Percentiles rank a stretch among this genome's conserved stretches.
Conservation (phyloP, 1,140 invertebrate species). For the Macrobrachium rosenbergii region DNA sequence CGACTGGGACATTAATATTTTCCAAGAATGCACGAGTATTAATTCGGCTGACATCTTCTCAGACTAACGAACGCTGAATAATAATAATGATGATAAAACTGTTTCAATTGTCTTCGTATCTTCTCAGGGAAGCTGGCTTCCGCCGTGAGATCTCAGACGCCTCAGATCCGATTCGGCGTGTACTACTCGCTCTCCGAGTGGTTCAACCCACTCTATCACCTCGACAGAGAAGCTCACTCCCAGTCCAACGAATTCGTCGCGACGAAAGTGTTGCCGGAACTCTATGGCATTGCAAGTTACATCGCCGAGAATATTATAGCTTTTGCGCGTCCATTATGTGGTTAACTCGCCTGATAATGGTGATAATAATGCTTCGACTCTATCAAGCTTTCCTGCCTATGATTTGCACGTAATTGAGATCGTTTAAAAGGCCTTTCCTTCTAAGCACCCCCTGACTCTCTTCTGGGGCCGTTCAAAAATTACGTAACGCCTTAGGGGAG, state of each 20-base stretch:
- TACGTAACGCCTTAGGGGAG: too few species aligned
- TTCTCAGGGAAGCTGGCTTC: slow-evolving; percentile 53
- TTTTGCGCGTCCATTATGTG: neutral
- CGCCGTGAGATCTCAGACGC: slow-evolving; percentile 27
- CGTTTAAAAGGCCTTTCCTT: too few species aligned
- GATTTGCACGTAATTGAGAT: too few species aligned
- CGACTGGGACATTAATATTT: too few species aligned
- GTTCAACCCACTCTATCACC: slow-evolving; percentile 88
- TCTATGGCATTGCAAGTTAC: slow-evolving; percentile 72
- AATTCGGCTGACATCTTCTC: neutral
- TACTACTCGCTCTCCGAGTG: slow-evolving; percentile 94
- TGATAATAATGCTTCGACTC: neutral
- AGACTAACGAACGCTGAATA: neutral
- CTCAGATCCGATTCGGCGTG: slow-evolving; percentile 81
- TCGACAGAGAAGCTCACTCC: slow-evolving; percentile 81
- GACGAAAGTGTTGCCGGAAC: slow-evolving; percentile 72
- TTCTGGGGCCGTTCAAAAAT: too few species aligned
- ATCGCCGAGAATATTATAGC: too few species aligned
- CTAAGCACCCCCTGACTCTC: too few species aligned
- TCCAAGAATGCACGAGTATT: too few species aligned
- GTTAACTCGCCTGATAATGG: neutral
- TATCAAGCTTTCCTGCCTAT: too few species aligned
- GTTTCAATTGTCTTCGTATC: neutral
- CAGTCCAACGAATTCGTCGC: slow-evolving; percentile 71
- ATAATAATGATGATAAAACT: neutral